phyloP scores from a whole-genome alignment of 23 tunicate species.

The Halocynthia aurantium region DNA sequence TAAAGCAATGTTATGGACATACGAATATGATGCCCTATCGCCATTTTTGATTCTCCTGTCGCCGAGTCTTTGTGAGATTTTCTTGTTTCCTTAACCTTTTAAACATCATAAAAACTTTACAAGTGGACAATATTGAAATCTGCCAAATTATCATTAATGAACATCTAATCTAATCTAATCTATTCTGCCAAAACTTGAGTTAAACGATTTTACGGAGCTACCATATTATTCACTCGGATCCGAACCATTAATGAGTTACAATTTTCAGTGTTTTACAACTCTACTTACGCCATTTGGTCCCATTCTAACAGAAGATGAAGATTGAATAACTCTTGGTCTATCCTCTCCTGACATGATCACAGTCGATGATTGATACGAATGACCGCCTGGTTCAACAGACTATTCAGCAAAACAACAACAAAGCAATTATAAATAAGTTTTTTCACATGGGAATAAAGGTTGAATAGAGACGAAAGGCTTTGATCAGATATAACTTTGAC shows the following conservation, averaged over 20 bases:
- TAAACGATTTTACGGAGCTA: no score
- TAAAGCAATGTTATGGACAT: not conserved
- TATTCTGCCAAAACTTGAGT: no score
- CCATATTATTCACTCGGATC: no score
- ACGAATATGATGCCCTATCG: slow-evolving; percentile 91
- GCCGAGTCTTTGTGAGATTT: slow-evolving; percentile 57
- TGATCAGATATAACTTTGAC: not conserved
- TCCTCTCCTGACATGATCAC: slow-evolving; percentile 24
- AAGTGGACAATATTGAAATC: not conserved
- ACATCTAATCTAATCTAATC: no score
- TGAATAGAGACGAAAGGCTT: not conserved
- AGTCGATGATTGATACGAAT: slow-evolving; percentile 17
- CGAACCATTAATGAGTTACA: no score
- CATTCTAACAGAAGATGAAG: slow-evolving; percentile 60
- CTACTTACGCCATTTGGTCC: slow-evolving; percentile 82
- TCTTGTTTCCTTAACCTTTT: slow-evolving; percentile 69
- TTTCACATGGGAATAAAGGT: no score
- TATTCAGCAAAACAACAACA: no score
- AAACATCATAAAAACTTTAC: not conserved
- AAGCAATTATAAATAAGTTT: no score
- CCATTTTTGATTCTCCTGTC: slow-evolving; percentile 70
- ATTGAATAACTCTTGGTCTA: slow-evolving; percentile 46
- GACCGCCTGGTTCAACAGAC: slow-evolving; percentile 3
- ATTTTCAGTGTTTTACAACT: not conserved
- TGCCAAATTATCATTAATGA: no score